These are phyloP conservation scores for Brachyhypopomus gauderio DNA, from an alignment of 2,113 vertebrate species.

Conservation along the genomic window DNA sequence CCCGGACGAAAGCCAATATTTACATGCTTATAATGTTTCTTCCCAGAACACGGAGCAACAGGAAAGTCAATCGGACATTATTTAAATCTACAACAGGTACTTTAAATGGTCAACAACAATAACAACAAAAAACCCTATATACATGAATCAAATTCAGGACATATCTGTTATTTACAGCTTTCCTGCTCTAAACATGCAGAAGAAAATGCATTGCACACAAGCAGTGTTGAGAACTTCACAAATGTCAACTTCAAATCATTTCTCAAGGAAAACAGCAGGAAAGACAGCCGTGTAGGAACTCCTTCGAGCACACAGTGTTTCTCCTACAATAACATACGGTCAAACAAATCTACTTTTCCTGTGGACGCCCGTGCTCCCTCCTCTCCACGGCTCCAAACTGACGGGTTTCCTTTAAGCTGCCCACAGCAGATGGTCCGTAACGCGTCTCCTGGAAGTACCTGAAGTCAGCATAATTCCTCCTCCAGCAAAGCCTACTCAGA, in stretches of 20 bases:
- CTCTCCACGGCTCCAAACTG: slow-evolving; percentile 65
- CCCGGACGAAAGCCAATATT: slow-evolving; percentile 36
- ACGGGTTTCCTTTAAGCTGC: slow-evolving; percentile 73
- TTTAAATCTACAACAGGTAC: slow-evolving; percentile 15
- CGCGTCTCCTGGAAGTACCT: slow-evolving; percentile 75
- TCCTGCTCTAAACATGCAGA: slow-evolving; percentile 9
- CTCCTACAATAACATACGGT: slow-evolving; percentile 53
- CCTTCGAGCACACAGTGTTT: slow-evolving; percentile 56
- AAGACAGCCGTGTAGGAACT: slow-evolving; percentile 67
- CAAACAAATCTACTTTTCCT: slow-evolving; percentile 63
- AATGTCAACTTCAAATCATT: slow-evolving; percentile 35
- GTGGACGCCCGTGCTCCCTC: slow-evolving; percentile 60
- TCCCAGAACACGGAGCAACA: slow-evolving; percentile 17
- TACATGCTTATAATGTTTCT: slow-evolving; percentile 30
- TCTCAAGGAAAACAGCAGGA: slow-evolving; percentile 54
- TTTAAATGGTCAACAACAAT: background rate
- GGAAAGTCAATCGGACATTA: slow-evolving; percentile 29
- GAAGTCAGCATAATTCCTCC: slow-evolving; percentile 75
- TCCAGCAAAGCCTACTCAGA: slow-evolving; percentile 67
- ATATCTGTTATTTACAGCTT: background rate
- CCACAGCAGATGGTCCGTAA: slow-evolving; percentile 69
- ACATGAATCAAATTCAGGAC: background rate
- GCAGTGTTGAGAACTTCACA: slow-evolving; percentile 31
- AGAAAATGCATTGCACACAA: background rate
- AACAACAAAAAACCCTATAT: background rate